Evolutionary conservation across 2,113 vertebrate genomes (phyloP).

Genomic region (Triplophysa dalaica): DNA sequence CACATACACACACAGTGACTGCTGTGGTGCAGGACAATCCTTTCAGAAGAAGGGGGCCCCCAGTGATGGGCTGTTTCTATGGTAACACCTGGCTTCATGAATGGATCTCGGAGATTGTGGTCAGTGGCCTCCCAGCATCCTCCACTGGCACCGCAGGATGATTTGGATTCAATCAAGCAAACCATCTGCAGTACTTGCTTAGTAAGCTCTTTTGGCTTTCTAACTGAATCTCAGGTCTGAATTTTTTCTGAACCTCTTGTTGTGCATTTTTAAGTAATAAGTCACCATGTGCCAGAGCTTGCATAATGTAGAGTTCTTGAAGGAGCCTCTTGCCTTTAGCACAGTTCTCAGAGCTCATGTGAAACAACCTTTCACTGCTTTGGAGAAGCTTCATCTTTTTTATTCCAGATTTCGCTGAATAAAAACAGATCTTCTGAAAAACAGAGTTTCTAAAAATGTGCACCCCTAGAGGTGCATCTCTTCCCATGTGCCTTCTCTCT

Average conservation of each 20-base stretch:
- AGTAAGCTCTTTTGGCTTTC: neutral
- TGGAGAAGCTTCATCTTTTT: constrained; percentile 6
- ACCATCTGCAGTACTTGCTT: constrained; percentile 1
- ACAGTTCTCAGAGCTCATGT: constrained; percentile 31
- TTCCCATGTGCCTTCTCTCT: constrained; percentile 3
- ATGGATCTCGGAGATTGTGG: constrained; percentile 27
- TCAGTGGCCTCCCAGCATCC: constrained; percentile 23
- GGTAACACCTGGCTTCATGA: constrained; percentile 44
- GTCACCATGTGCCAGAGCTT: constrained; percentile 4
- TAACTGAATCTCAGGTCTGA: neutral
- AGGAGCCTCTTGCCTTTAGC: neutral
- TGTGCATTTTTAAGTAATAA: constrained; percentile 18
- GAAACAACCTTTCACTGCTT: constrained; percentile 37
- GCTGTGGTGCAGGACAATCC: constrained; percentile 22
- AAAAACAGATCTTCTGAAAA: neutral
- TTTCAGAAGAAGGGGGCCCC: constrained; percentile 32
- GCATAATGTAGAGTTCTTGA: constrained; percentile 21
- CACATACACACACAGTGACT: constrained; percentile 9
- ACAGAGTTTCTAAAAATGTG: neutral
- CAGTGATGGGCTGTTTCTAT: constrained; percentile 47
- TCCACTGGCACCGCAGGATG: constrained; percentile 6
- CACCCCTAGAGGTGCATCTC: neutral
- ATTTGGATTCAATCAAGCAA: neutral
- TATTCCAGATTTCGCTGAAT: neutral
- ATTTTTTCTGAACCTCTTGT: constrained; percentile 5